Conservation (phyloP, 2,113 vertebrate genomes). For the Phoxinus phoxinus region DNA sequence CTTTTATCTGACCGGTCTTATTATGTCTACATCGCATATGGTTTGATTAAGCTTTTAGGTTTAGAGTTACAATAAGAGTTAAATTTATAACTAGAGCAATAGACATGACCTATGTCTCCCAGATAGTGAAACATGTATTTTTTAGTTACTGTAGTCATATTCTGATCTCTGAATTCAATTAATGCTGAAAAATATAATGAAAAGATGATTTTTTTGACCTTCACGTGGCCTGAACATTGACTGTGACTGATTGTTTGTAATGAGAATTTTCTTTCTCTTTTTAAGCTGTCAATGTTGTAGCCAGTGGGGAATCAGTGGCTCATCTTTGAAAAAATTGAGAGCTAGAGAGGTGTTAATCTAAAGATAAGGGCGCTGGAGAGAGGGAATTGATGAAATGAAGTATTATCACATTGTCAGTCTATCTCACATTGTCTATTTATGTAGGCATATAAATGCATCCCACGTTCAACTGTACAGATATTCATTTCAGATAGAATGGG, state of each 20-base stretch:
- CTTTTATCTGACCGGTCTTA: conserved; percentile 4
- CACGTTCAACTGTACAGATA: conserved; percentile 9
- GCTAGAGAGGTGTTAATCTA: conserved; percentile 27
- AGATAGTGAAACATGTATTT: background rate
- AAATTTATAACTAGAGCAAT: background rate
- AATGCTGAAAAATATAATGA: background rate
- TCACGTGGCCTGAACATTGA: conserved; percentile 3
- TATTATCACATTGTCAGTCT: conserved; percentile 35
- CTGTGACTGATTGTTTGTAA: background rate
- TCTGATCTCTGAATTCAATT: background rate
- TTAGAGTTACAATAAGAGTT: background rate
- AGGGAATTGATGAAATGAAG: conserved; percentile 29
- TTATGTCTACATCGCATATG: background rate
- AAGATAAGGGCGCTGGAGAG: background rate
- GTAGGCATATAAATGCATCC: conserved; percentile 8
- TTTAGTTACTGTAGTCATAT: background rate
- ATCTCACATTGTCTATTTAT: background rate
- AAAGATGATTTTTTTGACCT: background rate
- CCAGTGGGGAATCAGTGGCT: conserved; percentile 11
- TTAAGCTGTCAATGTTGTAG: background rate
- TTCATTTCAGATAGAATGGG: conserved; percentile 9
- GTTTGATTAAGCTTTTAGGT: conserved; percentile 3
- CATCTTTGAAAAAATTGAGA: background rate
- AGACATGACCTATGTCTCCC: background rate
- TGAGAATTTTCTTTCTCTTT: background rate